Evolutionary conservation across 1,140 invertebrate species (phyloP), one percentile per base, ranked within the genome.

Genomic region (Cyrtorhinus lividipennis): DNA sequence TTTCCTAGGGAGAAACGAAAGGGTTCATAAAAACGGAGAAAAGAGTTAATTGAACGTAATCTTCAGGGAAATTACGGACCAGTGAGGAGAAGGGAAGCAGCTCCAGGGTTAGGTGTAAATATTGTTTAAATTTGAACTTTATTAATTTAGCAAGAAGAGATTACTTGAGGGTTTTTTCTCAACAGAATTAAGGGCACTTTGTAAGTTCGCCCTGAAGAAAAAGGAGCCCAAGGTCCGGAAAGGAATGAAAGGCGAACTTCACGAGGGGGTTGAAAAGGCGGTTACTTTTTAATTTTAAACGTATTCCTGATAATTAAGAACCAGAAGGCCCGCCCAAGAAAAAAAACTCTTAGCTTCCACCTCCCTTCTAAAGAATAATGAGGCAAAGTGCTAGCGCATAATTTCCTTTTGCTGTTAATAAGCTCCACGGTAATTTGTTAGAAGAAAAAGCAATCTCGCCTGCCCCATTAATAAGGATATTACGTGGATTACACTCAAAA

Each of bases 301-400:
- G 62, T 62, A 62, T 62, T 62, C 62, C 62, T 62, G 62, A 62
- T 62, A 62, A 62, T 62, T 62, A 62, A 62, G 62, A 62, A 62
- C 48, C 26, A 23, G 48, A 30, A n/a, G n/a, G n/a, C n/a, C n/a
- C n/a, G n/a, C n/a, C n/a, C n/a, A n/a, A n/a, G n/a, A n/a, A n/a
- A n/a, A n/a, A n/a, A n/a, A n/a, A n/a, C n/a, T n/a, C n/a, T n/a
- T n/a, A n/a, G 24, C 24, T 56, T 24, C 23, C 38, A 24, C 25
- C 62, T 56, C n/a, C n/a, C n/a, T n/a, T n/a, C n/a, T 44, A 56
- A 57, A 62, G 62, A 62, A 62, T 62, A 62, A 62, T 62, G 62
- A 62, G 62, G 62, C 23, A 53, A 62, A 62, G 62, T 62, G 62
- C 46, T 57, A 56, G 53, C 46, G 62, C 62, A 62, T 62, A 62